Base-by-base conservation (phyloP, 1,140 invertebrate genomes). In the Episyrphus balteatus region DNA sequence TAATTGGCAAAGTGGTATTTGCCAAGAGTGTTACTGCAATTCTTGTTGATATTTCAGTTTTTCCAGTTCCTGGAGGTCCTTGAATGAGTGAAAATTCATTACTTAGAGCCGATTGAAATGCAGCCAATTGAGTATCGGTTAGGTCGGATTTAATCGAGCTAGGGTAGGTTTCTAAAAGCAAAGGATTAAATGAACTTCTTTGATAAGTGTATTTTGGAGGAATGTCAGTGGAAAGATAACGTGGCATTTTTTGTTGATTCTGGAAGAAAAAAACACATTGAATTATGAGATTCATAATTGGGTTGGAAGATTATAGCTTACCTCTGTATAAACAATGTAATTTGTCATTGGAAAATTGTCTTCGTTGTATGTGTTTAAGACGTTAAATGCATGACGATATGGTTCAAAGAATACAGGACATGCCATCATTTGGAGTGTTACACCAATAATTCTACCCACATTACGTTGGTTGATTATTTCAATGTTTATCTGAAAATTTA, bases 41-140 rank as follows among this genome's bases (percentile, higher is more conserved):
- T 68, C 83, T 75, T 10, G 85, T 64, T 2, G 83, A 84, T n/a
- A 88, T 56, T 57, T 71, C 83, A 0, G 86, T 88, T 70, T 90
- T 89, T 0, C 86, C 86, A 1, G 85, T 88, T 5, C 86, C 86
- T 1, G 86, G 86, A 11, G 81, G 81, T 0, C 82, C 82, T 72
- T 91, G 88, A 50, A 91, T 90, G 2, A 92, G 68, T 3, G 76
- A 71, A 53, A 84, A 78, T 55, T 84, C 76, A 40, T 74, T 71
- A 0, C 70, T 76, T 12, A 84, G 52, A 1, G 80, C 79, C 26
- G 75, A 64, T 51, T 70, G 62, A 50, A 76, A 78, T 0, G 82
- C 82, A 13, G 58, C 56, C 37, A 68, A 69, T 59, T 86, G 83
- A 41, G 73, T 74, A 30, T 72, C 56, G 61, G 83, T 76, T 10